Conservation (phyloP, 2,888 invertebrate species). For the Ormyrus labotus region DNA sequence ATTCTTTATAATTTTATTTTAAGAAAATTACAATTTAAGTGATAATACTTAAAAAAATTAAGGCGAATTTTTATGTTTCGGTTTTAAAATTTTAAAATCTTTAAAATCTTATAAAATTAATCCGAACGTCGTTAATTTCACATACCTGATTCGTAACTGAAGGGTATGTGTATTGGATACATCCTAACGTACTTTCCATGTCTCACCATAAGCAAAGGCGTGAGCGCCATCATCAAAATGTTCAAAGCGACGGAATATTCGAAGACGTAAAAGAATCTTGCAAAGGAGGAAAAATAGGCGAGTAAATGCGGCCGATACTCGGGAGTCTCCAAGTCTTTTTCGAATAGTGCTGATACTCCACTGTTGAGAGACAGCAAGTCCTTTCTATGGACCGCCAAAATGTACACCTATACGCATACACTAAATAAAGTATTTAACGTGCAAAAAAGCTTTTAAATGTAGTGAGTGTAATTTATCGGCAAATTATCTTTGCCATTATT, state of each 20-base stretch:
- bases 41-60: no score
- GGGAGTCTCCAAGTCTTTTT: conserved; percentile 32
- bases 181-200: conserved; percentile 44
- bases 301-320: conserved; percentile 38
- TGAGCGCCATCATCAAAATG: conserved; percentile 11
- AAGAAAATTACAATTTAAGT: no score
- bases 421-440: not conserved
- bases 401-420: conserved; percentile 24
- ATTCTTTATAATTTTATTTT: no score
- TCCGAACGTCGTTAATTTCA: not conserved
- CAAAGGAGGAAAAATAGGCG: conserved; percentile 17
- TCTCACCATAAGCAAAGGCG: conserved; percentile 30
- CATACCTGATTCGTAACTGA: conserved; percentile 51
- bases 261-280: conserved; percentile 41
- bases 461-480: no score
- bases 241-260: conserved; percentile 28
- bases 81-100: not conserved
- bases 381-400: conserved; percentile 7
- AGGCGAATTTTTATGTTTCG: no score
- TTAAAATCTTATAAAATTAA: not conserved
- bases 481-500: no score
- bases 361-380: conserved; percentile 36
- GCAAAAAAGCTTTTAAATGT: not conserved
- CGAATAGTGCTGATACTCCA: conserved; percentile 31
- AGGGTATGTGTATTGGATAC: conserved; percentile 40